Evolutionary conservation across 2,888 invertebrate genomes (phyloP), one percentile per base, ranked within the genome.

Genomic region (Busseola fusca): DNA sequence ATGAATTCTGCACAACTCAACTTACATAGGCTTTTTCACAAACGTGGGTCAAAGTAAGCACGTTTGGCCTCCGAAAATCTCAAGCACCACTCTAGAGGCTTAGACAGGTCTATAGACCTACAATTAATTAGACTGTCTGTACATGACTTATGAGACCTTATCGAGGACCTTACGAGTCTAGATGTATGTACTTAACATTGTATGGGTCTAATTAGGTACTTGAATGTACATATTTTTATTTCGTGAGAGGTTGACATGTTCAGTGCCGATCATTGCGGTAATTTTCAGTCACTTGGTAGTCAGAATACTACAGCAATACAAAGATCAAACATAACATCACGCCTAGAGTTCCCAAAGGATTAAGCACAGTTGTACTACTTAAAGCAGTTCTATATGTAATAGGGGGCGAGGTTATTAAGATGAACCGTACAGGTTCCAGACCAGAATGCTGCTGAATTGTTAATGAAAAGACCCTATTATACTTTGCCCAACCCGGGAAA

Each of bases 101-200:
- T 58, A 80, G 69, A 69, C 60, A 64, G 54, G 69, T 80, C 71
- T 62, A 76, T 74, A 68, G 64, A 69, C 40, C 50, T 68, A 74
- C 63, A 69, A 71, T 77, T 80, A 80, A 80, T 80, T 80, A 80
- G 80, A 59, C 74, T 45, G 74, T 60, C 77, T 74, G 74, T n/a
- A 64, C 71, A 58, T 70, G 77, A 77, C 34, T 79, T 66, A 30
- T 65, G 34, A 64, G 80, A 66, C 57, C 34, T 71, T 74, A 72
- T 74, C 37, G 59, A 80, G 80, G 57, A 40, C 71, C 71, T 40
- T 69, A 56, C 52, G 21, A 56, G 50, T 48, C 67, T 75, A 58
- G 9, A 64, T 79, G 16, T 65, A 59, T 54, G 45, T 72, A 30
- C 50, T 30, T 73, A 64, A 48, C 18, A 30, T 42, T 59, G 52